Percentiles rank a stretch among this genome's conserved stretches.
Evolutionary conservation across 1,140 invertebrate species (phyloP).

Genomic region (Sitophilus oryzae): DNA sequence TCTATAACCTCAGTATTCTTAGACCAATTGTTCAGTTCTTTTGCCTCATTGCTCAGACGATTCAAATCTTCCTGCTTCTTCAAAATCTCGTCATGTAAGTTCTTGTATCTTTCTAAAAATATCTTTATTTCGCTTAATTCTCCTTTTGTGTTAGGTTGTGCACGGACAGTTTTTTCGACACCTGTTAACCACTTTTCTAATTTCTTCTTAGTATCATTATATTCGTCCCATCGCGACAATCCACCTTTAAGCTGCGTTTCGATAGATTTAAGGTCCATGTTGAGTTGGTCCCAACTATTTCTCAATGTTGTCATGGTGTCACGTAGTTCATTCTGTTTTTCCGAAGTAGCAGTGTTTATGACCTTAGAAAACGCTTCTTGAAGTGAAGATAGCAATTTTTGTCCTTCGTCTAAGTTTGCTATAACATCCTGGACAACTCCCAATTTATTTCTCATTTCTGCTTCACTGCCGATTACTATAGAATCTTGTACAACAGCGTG

Average conservation of each 20-base stretch:
- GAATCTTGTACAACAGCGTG: slow-evolving; percentile 76
- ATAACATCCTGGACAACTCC: slow-evolving; percentile 68
- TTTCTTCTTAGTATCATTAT: slow-evolving; percentile 61
- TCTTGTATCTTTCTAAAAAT: slow-evolving; percentile 75
- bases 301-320: slow-evolving; percentile 68
- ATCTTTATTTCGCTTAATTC: slow-evolving; percentile 89
- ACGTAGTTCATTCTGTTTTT: slow-evolving; percentile 71
- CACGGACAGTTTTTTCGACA: slow-evolving; percentile 58
- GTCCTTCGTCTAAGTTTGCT: slow-evolving; percentile 76
- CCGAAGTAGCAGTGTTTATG: slow-evolving; percentile 69
- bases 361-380: slow-evolving; percentile 82
- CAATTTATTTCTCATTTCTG: slow-evolving; percentile 75
- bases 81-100: slow-evolving; percentile 67
- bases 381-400: slow-evolving; percentile 69
- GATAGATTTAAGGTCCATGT: slow-evolving; percentile 71
- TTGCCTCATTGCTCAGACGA: slow-evolving; percentile 63
- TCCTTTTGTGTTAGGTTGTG: slow-evolving; percentile 63
- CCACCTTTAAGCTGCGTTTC: slow-evolving; percentile 71
- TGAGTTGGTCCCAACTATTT: slow-evolving; percentile 77
- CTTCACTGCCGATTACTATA: slow-evolving; percentile 70
- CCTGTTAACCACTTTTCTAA: slow-evolving; percentile 67
- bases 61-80: slow-evolving; percentile 68
- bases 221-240: slow-evolving; percentile 75
- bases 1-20: slow-evolving; percentile 57
- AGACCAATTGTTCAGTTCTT: slow-evolving; percentile 64